phyloP scores from a whole-genome alignment of 1,140 invertebrate species.

The Diorhabda carinulata region DNA sequence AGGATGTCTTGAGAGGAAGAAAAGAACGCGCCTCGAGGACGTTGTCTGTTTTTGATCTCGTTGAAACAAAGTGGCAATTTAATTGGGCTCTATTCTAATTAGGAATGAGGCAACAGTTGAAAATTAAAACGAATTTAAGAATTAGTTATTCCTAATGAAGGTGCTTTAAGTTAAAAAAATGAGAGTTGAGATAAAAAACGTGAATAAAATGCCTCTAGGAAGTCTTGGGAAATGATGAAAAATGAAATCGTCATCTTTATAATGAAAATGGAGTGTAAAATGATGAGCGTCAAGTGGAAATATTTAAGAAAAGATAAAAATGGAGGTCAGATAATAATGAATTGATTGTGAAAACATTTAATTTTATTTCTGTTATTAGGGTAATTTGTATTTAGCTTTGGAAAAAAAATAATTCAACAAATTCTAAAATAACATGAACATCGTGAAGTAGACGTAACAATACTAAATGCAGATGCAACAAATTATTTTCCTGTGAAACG shows the following conservation, averaged over 20 bases:
- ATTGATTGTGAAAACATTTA: too few species aligned
- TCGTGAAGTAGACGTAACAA: too few species aligned
- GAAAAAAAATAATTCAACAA: too few species aligned
- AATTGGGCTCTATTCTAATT: conserved; percentile 10
- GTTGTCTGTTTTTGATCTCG: not conserved
- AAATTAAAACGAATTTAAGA: conserved; percentile 5
- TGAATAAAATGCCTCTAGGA: not conserved
- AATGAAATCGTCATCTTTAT: not conserved
- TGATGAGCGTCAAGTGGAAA: not conserved
- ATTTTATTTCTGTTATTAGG: too few species aligned
- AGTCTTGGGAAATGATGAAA: not conserved
- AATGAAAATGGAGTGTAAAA: not conserved
- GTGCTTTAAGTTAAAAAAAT: not conserved
- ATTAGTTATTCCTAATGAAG: conserved; percentile 2
- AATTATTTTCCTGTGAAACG: too few species aligned
- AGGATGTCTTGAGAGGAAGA: conserved; percentile 5
- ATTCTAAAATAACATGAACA: too few species aligned
- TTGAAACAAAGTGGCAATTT: conserved; percentile 11
- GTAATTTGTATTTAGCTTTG: too few species aligned
- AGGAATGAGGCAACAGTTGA: conserved; percentile 3
- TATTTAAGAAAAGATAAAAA: not conserved
- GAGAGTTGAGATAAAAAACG: not conserved
- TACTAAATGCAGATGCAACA: too few species aligned
- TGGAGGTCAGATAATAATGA: too few species aligned
- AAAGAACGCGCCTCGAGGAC: conserved; percentile 3